These are phyloP conservation scores for Cisticola juncidis DNA, from an alignment of 2,113 vertebrate species.

Conservation along the genomic window DNA sequence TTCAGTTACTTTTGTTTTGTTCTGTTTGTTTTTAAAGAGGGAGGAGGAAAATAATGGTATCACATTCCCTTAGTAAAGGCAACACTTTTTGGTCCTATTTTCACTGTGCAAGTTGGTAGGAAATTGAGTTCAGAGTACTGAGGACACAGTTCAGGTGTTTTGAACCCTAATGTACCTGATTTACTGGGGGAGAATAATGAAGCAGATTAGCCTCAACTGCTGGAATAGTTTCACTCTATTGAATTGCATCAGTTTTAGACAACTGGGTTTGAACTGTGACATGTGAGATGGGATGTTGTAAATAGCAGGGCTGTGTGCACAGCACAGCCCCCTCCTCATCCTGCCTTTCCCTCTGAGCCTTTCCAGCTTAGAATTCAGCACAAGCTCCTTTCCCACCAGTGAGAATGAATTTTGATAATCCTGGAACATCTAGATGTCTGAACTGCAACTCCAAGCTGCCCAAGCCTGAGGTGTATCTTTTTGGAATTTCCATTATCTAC, in stretches of 20 bases:
- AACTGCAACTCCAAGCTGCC: neutral
- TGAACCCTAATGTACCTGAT: slow-evolving; percentile 55
- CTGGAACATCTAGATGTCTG: neutral
- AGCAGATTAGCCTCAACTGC: slow-evolving; percentile 30
- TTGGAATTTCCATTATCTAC: neutral
- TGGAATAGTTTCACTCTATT: slow-evolving; percentile 65
- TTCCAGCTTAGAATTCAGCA: slow-evolving; percentile 3
- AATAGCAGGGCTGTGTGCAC: neutral
- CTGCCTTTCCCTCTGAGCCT: neutral
- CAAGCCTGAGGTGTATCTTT: neutral
- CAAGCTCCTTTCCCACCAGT: neutral
- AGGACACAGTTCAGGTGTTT: slow-evolving; percentile 75
- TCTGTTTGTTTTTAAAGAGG: neutral
- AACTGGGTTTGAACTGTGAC: slow-evolving; percentile 68
- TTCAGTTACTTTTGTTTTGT: neutral
- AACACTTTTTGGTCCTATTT: neutral
- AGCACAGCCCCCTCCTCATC: neutral
- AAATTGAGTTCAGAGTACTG: slow-evolving; percentile 73
- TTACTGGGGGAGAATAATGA: slow-evolving; percentile 70
- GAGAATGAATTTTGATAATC: neutral
- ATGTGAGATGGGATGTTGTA: slow-evolving; percentile 26
- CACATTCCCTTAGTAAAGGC: neutral
- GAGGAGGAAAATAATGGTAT: neutral
- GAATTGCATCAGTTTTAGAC: slow-evolving; percentile 70
- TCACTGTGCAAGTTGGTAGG: slow-evolving; percentile 39